A percentile compares a stretch with the other conserved stretches of the same genome.
Evolutionary conservation across 2,888 invertebrate genomes (phyloP).

Genomic region (Melinaea menophilus): DNA sequence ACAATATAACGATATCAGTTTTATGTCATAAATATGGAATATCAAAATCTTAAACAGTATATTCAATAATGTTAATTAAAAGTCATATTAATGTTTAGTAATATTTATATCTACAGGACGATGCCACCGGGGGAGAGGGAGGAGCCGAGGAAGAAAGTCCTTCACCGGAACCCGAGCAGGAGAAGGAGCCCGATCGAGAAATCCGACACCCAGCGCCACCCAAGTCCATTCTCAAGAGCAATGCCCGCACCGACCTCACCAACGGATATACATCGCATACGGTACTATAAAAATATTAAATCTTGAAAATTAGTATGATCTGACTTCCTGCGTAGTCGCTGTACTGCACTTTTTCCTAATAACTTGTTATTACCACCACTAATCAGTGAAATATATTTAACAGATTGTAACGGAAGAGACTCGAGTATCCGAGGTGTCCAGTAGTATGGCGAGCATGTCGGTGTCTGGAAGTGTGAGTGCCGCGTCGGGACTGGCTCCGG

Average conservation of each 20-base stretch:
- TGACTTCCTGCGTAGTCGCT: not conserved
- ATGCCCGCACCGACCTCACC: constrained; percentile 53
- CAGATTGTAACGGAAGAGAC: constrained; percentile 42
- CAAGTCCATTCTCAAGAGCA: constrained; percentile 73
- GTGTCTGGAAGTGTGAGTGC: constrained; percentile 22
- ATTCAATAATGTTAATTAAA: too few species aligned
- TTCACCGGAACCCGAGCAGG: constrained; percentile 30
- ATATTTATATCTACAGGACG: constrained; percentile 70
- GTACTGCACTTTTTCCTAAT: not conserved
- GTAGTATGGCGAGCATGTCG: constrained; percentile 33
- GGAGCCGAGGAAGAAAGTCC: constrained; percentile 28
- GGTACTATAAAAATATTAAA: constrained; percentile 30
- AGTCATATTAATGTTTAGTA: too few species aligned
- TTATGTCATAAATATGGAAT: too few species aligned
- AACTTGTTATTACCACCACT: not conserved
- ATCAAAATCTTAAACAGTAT: too few species aligned
- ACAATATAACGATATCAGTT: too few species aligned
- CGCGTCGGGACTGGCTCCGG: constrained; percentile 16
- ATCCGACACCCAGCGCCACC: constrained; percentile 54
- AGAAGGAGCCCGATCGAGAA: constrained; percentile 31
- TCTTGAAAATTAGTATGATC: not conserved
- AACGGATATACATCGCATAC: constrained; percentile 56
- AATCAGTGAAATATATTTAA: not conserved
- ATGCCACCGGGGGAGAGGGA: constrained; percentile 72
- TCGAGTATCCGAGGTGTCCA: constrained; percentile 41